phyloP scores from a whole-genome alignment of 1,140 invertebrate species.

The Brachystomella parvula region DNA sequence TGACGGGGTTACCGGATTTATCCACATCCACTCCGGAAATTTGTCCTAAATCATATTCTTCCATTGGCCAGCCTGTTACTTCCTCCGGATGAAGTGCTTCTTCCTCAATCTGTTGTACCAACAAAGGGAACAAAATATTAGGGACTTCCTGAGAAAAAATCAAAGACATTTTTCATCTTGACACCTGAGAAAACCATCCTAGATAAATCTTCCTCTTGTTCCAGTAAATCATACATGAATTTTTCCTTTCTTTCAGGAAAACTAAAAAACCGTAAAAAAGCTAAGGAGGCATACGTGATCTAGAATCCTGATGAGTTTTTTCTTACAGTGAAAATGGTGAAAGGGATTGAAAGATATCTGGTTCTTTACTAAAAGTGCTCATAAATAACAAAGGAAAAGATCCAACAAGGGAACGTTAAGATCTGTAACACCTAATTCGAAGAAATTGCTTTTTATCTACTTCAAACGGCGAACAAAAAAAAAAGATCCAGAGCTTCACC shows the following conservation, averaged over 20 bases:
- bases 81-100: slow-evolving; percentile 44
- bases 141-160: background rate
- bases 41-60: slow-evolving; percentile 64
- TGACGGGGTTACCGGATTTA: slow-evolving; percentile 66
- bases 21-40: slow-evolving; percentile 76
- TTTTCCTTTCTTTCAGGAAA: background rate
- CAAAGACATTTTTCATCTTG: background rate
- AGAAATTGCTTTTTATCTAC: no score
- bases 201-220: no score
- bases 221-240: no score
- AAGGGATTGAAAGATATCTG: background rate
- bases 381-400: no score
- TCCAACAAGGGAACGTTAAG: no score
- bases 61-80: slow-evolving; percentile 60
- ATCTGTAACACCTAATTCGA: no score
- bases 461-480: no score
- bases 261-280: background rate
- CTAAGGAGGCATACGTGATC: background rate
- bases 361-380: background rate
- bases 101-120: slow-evolving; percentile 20
- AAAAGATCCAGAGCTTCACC: no score
- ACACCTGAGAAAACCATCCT: background rate
- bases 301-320: background rate
- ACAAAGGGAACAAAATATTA: background rate
- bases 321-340: background rate